These are phyloP conservation scores for Apus apus DNA, from an alignment of 2,113 vertebrate species.

Conservation along the genomic window DNA sequence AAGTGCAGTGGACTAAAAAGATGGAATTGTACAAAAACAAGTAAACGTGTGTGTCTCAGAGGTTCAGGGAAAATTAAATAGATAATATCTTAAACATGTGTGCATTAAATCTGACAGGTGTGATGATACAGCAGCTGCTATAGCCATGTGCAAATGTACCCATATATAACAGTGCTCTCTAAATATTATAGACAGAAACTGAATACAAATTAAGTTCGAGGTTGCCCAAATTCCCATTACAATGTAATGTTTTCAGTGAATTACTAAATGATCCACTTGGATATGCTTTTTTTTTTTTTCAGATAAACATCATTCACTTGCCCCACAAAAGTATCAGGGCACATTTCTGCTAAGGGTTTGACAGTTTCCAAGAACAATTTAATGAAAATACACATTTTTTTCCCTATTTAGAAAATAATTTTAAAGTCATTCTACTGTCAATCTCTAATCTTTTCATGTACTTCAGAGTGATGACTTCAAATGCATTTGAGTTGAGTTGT, in stretches of 20 bases:
- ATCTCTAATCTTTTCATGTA: neutral
- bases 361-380: neutral
- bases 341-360: neutral
- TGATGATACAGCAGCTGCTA: neutral
- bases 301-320: neutral
- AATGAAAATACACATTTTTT: neutral
- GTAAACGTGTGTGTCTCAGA: neutral
- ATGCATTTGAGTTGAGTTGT: neutral
- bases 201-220: neutral
- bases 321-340: neutral
- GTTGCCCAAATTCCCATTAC: neutral
- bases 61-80: neutral
- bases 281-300: neutral
- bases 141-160: neutral
- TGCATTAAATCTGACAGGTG: neutral
- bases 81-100: neutral
- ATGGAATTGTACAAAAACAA: neutral
- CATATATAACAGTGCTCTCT: neutral
- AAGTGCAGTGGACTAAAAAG: neutral
- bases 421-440: conserved; percentile 23
- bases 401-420: conserved; percentile 18
- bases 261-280: neutral
- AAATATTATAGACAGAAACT: neutral
- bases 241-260: neutral
- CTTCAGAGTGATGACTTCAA: neutral